Conservation (phyloP, 2,113 vertebrate species). For the Felis chaus region DNA sequence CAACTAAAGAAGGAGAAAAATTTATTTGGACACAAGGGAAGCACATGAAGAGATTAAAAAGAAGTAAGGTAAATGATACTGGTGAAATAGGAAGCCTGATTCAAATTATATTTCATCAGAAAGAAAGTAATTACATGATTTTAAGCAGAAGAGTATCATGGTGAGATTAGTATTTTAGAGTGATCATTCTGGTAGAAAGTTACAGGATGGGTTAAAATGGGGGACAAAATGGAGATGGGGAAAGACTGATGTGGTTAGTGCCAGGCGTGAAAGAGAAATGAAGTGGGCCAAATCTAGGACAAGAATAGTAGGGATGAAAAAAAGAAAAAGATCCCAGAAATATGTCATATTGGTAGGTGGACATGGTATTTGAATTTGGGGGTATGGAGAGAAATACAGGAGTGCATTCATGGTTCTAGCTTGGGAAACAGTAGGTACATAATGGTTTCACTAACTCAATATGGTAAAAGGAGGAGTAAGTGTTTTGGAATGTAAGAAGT, state of each 20-base stretch:
- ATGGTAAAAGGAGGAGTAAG: neutral
- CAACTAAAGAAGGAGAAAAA: neutral
- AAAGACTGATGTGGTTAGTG: neutral
- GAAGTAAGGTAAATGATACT: neutral
- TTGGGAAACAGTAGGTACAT: neutral
- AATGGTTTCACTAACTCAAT: neutral
- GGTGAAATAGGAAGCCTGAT: neutral
- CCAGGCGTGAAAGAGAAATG: neutral
- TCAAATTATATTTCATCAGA: neutral
- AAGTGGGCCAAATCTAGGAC: neutral
- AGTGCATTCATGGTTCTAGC: neutral
- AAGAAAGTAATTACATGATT: neutral
- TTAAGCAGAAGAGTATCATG: neutral
- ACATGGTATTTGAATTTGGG: neutral
- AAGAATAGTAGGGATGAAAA: neutral
- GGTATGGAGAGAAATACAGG: neutral
- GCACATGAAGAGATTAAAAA: neutral
- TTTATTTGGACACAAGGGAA: neutral
- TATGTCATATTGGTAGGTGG: neutral
- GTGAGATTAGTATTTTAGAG: neutral
- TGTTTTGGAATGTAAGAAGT: neutral
- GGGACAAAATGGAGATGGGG: neutral
- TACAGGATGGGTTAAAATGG: neutral
- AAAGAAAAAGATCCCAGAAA: neutral
- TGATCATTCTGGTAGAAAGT: neutral